These are phyloP conservation scores for Thymelicus lineola DNA, from an alignment of 2,888 invertebrate species.

Conservation along the genomic window DNA sequence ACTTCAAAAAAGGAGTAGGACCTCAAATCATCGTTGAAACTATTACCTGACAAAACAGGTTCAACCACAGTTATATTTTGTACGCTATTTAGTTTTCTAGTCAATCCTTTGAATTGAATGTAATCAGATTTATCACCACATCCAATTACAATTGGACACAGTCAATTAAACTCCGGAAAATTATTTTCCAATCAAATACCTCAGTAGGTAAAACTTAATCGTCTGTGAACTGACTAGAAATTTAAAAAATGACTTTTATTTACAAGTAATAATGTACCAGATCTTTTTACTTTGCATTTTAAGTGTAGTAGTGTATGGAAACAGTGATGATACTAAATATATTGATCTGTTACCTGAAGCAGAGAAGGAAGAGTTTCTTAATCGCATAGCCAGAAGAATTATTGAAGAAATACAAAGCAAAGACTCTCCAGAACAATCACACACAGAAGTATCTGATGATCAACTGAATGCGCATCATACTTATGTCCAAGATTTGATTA, in stretches of 20 bases:
- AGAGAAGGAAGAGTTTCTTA: slow-evolving; percentile 66
- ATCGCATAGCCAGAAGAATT: slow-evolving; percentile 67
- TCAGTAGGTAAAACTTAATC: slow-evolving; percentile 45
- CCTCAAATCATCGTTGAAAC: no score
- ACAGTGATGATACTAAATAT: slow-evolving; percentile 60
- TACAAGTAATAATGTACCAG: slow-evolving; percentile 20
- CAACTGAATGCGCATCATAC: slow-evolving; percentile 58
- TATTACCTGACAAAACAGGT: no score
- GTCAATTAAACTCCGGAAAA: slow-evolving; percentile 22
- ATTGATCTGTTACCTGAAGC: slow-evolving; percentile 67
- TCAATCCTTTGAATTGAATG: slow-evolving; percentile 4
- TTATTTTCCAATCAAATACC: slow-evolving; percentile 24
- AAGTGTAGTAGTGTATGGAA: slow-evolving; percentile 25
- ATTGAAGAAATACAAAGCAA: slow-evolving; percentile 56
- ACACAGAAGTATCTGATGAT: slow-evolving; percentile 57
- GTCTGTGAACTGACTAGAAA: background rate
- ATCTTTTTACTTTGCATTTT: slow-evolving; percentile 16
- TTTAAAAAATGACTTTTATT: slow-evolving; percentile 21
- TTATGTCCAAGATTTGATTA: slow-evolving; percentile 59
- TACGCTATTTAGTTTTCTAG: background rate
- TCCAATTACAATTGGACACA: slow-evolving; percentile 16
- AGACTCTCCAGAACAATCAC: slow-evolving; percentile 44
- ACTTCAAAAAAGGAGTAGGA: no score
- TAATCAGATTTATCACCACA: slow-evolving; percentile 19
- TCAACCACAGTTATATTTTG: background rate